A percentile compares a stretch with the other conserved stretches of the same genome.
phyloP scores from a whole-genome alignment of 2,888 invertebrate genomes.

The Hylaea fasciaria region DNA sequence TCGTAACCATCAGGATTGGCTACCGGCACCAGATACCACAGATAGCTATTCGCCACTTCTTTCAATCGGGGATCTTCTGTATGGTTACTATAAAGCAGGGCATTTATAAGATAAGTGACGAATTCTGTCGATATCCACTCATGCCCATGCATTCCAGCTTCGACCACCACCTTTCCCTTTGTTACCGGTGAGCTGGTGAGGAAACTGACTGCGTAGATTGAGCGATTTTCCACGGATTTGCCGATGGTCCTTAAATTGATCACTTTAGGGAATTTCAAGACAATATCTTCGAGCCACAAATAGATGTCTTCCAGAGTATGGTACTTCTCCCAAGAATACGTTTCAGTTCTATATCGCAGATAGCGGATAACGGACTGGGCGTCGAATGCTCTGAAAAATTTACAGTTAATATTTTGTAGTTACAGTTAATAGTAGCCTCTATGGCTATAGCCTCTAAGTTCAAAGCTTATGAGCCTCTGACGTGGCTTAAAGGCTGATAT shows the following conservation, averaged over 20 bases:
- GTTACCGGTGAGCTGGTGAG: no score
- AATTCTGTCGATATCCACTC: conserved; percentile 90
- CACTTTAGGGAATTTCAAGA: conserved; percentile 64
- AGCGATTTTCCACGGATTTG: conserved; percentile 71
- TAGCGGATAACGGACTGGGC: conserved; percentile 54
- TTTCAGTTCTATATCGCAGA: conserved; percentile 44
- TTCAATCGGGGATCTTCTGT: conserved; percentile 63
- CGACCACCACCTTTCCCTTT: conserved; percentile 77
- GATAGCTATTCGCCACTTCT: conserved; percentile 72
- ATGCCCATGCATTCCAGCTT: conserved; percentile 88
- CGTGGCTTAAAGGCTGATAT: no score
- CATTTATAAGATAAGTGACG: conserved; percentile 84
- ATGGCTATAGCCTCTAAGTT: no score
- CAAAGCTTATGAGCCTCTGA: no score
- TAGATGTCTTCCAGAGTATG: conserved; percentile 85
- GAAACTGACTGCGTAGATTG: conserved; percentile 63
- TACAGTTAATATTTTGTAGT: conserved; percentile 33
- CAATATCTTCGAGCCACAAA: conserved; percentile 82
- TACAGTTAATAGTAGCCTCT: no score
- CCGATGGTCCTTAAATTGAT: conserved; percentile 70
- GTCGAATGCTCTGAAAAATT: conserved; percentile 58
- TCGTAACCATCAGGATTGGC: conserved; percentile 87
- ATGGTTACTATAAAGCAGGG: conserved; percentile 70
- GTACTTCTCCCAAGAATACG: conserved; percentile 82
- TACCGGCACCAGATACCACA: conserved; percentile 89